Base-by-base conservation (phyloP, 2,113 vertebrate species). In the Haliaeetus leucogaster region DNA sequence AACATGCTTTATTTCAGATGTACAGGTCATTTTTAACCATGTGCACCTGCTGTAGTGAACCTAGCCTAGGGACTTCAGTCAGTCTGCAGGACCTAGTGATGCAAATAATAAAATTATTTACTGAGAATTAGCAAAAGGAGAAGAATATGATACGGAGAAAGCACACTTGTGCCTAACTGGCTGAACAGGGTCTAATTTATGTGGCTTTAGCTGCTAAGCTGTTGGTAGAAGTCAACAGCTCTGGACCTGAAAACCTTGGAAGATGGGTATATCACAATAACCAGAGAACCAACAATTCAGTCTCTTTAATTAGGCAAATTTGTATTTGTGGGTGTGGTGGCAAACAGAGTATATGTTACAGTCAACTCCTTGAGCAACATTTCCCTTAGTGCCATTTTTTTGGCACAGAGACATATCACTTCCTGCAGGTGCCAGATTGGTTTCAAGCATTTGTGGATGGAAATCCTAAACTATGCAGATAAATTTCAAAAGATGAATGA, bases 401-500 rank as follows among this genome's bases (percentile, higher is more conserved):
- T 63, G 76, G 42, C 80, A 90, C 0, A 4, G 77, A 82, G 71
- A 93, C 9, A 0, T 68, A 73, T 72, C 65, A 59, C 52, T 95
- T 95, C 77, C 86, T 90, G 66, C 0, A 0, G n/a, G 65, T 89
- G 67, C 85, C 94, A 89, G 84, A 80, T 70, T 92, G 61, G 76
- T 92, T 93, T 82, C 79, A 70, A 81, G 61, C 67, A 90, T 81
- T 94, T 90, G 71, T 74, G 68, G 80, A 68, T 66, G 63, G 65
- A 59, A 97, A 76, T 1, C 0, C 50, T 96, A 96, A 97, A 93
- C 86, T 86, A 45, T 53, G 88, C 42, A 91, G 96, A 97, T 97
- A 96, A 96, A 96, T 96, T 96, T 94, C 74, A 74, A 27, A 96
- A 97, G 89, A 96, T 55, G 42, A 96, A 97, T 67, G 78, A 96